Base-by-base conservation (phyloP, 2,888 invertebrate species). In the Campoletis raptor region DNA sequence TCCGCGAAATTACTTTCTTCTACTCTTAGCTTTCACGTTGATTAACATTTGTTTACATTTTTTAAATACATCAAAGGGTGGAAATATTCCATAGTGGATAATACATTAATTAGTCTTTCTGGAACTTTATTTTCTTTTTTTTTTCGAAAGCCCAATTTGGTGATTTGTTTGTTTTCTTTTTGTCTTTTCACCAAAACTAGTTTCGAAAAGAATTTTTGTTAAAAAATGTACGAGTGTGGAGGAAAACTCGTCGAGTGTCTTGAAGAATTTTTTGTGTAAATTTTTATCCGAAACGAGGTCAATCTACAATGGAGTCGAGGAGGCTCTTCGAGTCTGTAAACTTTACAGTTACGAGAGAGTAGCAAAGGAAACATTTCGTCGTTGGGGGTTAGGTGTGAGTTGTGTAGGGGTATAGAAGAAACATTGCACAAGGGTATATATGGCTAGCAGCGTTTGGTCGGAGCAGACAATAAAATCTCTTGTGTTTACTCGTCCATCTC, bases 401-500 rank as follows among this genome's bases (percentile, higher is more conserved):
- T 78, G 24, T 30, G 40, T 78, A 54, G 78, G 64, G 67, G 52
- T 48, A 18, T n/a, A 37, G 37, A 40, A 40, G 67, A 30, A 66
- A 66, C 48, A n/a, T 24, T 24, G 64, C 15, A 48, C 12, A 64
- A 30, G 48, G 15, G 66, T 66, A 36, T 77, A 12, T 40, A 69
- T 70, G 30, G 72, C 77, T 67, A 48, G 52, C 12, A 36, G 72
- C 77, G 70, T 69, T 83, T 86, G 61, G 77, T 77, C 72, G 77
- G 12, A 45, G 78, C 73, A 74, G 73, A 86, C 83, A 83, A 86
- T 86, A 86, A 86, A 86, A 83, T 81, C 81, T 83, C 81, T 69
- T 73, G 42, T 83, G 81, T 86, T 86, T 86, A 81, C 83, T 74
- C 81, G 86, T 83, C 83, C 83, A 81, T 86, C 78, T 83, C 73